Percentiles rank a stretch among this genome's conserved stretches.
Conservation (phyloP, 2,888 invertebrate genomes). For the Rhagonycha lutea region DNA sequence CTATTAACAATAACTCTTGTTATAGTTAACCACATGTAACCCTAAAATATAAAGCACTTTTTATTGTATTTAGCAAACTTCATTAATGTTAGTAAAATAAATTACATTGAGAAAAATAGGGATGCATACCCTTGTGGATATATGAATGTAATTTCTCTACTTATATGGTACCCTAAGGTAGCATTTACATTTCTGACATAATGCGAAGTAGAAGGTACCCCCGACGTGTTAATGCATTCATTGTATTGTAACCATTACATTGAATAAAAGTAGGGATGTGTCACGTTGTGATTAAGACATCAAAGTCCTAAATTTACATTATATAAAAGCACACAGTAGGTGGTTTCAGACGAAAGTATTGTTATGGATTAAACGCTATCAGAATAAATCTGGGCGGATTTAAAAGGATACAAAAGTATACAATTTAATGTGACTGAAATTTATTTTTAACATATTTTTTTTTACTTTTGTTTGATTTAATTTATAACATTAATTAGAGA, state of each 20-base stretch:
- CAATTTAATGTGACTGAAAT: constrained; percentile 1
- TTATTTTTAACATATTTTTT: constrained; percentile 1
- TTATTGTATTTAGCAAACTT: constrained; percentile 19
- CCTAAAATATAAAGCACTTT: not conserved
- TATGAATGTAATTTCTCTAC: constrained; percentile 21
- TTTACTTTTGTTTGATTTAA: not conserved
- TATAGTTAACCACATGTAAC: not conserved
- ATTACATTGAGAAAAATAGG: constrained; percentile 19
- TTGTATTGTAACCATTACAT: constrained; percentile 9
- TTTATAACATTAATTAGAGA: not conserved
- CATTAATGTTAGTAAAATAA: constrained; percentile 26
- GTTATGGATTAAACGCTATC: constrained; percentile 14
- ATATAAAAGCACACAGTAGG: constrained; percentile 35
- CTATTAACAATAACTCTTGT: not conserved
- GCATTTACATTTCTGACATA: constrained; percentile 22
- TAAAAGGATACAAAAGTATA: not conserved
- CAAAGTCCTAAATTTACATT: constrained; percentile 37
- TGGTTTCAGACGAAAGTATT: constrained; percentile 14
- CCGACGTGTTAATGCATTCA: constrained; percentile 20
- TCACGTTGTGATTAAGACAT: constrained; percentile 40
- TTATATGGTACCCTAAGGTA: constrained; percentile 26
- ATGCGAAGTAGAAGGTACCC: constrained; percentile 14
- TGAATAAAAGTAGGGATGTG: constrained; percentile 10
- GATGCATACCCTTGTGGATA: constrained; percentile 16
- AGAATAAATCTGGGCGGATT: constrained; percentile 3